Evolutionary conservation across 2,113 vertebrate species (phyloP).

Genomic region (Brachyhypopomus gauderio): DNA sequence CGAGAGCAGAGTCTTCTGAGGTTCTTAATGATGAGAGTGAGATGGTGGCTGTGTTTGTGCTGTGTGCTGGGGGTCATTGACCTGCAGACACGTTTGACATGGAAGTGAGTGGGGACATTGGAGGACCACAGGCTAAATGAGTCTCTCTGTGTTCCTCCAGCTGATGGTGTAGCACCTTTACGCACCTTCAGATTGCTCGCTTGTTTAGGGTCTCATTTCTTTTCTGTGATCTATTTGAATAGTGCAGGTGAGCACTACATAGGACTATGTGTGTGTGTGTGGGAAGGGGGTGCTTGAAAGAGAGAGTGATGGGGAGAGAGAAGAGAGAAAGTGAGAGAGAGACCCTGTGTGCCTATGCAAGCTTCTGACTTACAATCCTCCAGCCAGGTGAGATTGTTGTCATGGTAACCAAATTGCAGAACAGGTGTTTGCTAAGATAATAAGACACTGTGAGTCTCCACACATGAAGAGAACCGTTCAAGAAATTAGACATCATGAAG

Average conservation of each 20-base stretch:
- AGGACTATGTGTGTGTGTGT: not conserved
- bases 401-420: not conserved
- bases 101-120: not conserved
- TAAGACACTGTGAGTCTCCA: not conserved
- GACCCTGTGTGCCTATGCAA: constrained; percentile 1
- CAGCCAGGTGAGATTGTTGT: constrained; percentile 24
- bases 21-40: not conserved
- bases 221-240: not conserved
- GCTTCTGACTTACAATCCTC: not conserved
- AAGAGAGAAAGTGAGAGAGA: constrained; percentile 3
- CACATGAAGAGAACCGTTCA: too few species aligned
- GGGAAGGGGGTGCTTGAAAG: too few species aligned
- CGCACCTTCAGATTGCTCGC: not conserved
- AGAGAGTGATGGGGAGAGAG: too few species aligned
- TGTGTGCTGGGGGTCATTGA: not conserved
- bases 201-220: not conserved
- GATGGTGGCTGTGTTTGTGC: not conserved
- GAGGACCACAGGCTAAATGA: not conserved
- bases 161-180: not conserved
- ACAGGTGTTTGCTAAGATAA: constrained; percentile 26
- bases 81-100: not conserved
- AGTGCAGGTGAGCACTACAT: too few species aligned
- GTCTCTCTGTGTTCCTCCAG: not conserved
- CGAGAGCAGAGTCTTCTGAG: not conserved
- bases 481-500: too few species aligned